Conservation (phyloP, 2,888 invertebrate genomes). For the Meghimatium bilineatum region DNA sequence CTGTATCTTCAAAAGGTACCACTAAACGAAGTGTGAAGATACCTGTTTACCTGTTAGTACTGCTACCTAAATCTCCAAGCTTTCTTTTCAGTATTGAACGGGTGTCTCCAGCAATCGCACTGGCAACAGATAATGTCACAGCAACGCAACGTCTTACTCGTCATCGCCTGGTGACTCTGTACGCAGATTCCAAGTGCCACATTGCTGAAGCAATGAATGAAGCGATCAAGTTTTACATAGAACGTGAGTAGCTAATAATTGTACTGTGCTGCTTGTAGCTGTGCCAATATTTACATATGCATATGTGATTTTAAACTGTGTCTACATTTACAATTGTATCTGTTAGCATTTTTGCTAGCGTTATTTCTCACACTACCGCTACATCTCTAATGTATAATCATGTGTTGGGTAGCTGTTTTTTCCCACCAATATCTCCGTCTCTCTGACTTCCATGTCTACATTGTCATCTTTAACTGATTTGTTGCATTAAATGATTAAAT, state of each 20-base stretch:
- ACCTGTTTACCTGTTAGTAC: constrained; percentile 62
- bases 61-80: constrained; percentile 63
- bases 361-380: too few species aligned
- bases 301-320: not conserved
- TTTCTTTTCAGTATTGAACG: constrained; percentile 65
- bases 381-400: too few species aligned
- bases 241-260: constrained; percentile 48
- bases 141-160: constrained; percentile 50
- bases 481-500: too few species aligned
- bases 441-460: too few species aligned
- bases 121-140: constrained; percentile 62
- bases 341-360: too few species aligned
- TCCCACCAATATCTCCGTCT: too few species aligned
- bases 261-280: not conserved
- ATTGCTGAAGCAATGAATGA: constrained; percentile 67
- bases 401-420: too few species aligned
- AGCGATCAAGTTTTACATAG: constrained; percentile 67
- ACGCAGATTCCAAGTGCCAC: constrained; percentile 66
- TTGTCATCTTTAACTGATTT: too few species aligned
- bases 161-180: constrained; percentile 73
- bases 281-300: not conserved
- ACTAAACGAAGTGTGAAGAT: not conserved
- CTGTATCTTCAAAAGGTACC: not conserved
- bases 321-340: too few species aligned
- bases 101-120: constrained; percentile 72